Evolutionary conservation across 1,140 invertebrate species (phyloP), one percentile per base, ranked within the genome.

Genomic region (Drosophila jambulina): DNA sequence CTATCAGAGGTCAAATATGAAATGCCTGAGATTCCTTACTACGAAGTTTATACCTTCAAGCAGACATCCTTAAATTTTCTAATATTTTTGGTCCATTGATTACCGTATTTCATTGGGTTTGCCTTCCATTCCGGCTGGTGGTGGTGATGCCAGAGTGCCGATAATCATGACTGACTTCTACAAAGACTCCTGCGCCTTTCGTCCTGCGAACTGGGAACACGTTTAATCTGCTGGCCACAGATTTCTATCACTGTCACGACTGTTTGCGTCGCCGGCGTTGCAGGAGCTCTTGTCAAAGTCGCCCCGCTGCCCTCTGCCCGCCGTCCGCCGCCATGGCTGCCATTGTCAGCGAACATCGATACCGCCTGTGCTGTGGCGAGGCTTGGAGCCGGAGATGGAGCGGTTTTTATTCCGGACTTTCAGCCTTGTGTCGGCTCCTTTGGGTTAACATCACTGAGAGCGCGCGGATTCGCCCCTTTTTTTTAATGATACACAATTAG

Each of bases 401-500:
- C 62, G 58, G 53, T 53, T 61, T 56, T 61, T 65, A 61, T 53
- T 57, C 51, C 29, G 36, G 42, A 38, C 59, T 42, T 68, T 42
- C n/a, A 43, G 36, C 53, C 48, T 38, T 68, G 56, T 56, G 15
- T 34, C 60, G 48, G 36, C 38, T 83, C 58, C 68, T 74, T 78
- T 85, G 85, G 86, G 83, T 90, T 85, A 90, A 90, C 85, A 90
- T 79, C 81, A 51, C 17, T 13, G 48, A 67, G 78, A 67, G 49
- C 15, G 75, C 75, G 62, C 46, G 67, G 62, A 65, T 67, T 56
- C 61, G 60, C 67, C 60, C 68, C 70, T 48, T 56, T 80, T 90
- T 87, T 88, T 91, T 91, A 91, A 91, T 91, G 87, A 91, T 91
- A 91, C 90, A 91, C 90, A 91, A 91, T 91, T 91, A 91, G 90